Conservation (phyloP, 2,113 vertebrate genomes). For the Alexandromys fortis region DNA sequence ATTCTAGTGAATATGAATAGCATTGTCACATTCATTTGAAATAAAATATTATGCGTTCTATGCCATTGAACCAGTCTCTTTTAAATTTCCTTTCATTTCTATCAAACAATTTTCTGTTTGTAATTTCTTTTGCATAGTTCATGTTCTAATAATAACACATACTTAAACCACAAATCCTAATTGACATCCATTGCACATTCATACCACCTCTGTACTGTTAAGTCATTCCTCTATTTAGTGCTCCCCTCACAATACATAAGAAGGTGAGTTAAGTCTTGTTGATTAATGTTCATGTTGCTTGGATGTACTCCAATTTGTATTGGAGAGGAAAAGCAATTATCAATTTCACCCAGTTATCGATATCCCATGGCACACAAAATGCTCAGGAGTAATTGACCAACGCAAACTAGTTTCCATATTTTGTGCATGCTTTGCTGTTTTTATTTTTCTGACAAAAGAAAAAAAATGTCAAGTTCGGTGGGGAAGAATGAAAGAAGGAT, state of each 20-base stretch:
- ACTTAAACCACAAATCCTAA: constrained; percentile 3
- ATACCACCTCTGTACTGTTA: background rate
- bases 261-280: background rate
- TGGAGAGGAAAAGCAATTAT: background rate
- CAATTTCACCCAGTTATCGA: background rate
- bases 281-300: background rate
- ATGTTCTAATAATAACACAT: background rate
- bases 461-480: background rate
- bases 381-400: background rate
- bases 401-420: background rate
- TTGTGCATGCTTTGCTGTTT: background rate
- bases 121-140: background rate
- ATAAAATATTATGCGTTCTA: background rate
- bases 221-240: background rate
- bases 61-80: constrained; percentile 13
- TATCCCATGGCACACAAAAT: background rate
- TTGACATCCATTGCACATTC: background rate
- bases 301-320: background rate
- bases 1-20: constrained; percentile 12
- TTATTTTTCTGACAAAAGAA: background rate
- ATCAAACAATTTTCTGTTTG: background rate
- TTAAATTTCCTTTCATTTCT: constrained; percentile 56
- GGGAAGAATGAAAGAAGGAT: background rate
- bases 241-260: background rate
- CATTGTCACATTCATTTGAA: constrained; percentile 30